These are phyloP conservation scores for Anastrepha ludens DNA, from an alignment of 1,140 invertebrate species.

Conservation along the genomic window DNA sequence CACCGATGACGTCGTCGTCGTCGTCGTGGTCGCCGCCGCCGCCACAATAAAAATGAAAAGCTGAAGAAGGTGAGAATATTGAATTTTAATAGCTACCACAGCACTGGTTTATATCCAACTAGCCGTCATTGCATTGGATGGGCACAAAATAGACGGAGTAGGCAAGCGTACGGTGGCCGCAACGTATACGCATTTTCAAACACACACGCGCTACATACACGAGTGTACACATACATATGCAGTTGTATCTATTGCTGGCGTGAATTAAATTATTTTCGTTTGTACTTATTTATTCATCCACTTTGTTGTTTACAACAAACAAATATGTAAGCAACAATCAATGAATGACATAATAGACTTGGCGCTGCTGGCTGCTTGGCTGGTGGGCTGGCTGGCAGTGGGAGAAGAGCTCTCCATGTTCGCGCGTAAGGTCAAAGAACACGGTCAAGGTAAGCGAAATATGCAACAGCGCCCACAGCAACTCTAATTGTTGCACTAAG, in stretches of 20 bases:
- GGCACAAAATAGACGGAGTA: not conserved
- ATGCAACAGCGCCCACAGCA: slow-evolving; percentile 21
- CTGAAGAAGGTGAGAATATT: slow-evolving; percentile 45
- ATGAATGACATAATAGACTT: slow-evolving; percentile 45
- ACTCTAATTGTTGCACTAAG: not conserved
- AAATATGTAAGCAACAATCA: slow-evolving; percentile 20
- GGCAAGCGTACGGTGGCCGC: not conserved
- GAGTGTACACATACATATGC: too few relatives aligned
- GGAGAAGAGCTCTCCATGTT: not conserved
- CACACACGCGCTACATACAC: not conserved
- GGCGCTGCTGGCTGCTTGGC: not conserved
- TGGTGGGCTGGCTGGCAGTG: not conserved
- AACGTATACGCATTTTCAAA: not conserved
- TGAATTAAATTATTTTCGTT: slow-evolving; percentile 23
- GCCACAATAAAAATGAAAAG: slow-evolving; percentile 27
- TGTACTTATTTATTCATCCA: not conserved
- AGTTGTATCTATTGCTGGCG: not conserved
- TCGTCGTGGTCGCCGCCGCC: not conserved
- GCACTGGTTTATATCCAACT: slow-evolving; percentile 10
- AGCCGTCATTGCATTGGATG: not conserved
- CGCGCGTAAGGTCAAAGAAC: slow-evolving; percentile 47
- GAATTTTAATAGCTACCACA: slow-evolving; percentile 25
- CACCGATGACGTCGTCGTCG: slow-evolving; percentile 14
- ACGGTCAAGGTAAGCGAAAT: slow-evolving; percentile 32
- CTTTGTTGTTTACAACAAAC: not conserved